These are phyloP conservation scores for Dimorphilus gyrociliatus DNA, from an alignment of 2,888 invertebrate species.

Conservation along the genomic window DNA sequence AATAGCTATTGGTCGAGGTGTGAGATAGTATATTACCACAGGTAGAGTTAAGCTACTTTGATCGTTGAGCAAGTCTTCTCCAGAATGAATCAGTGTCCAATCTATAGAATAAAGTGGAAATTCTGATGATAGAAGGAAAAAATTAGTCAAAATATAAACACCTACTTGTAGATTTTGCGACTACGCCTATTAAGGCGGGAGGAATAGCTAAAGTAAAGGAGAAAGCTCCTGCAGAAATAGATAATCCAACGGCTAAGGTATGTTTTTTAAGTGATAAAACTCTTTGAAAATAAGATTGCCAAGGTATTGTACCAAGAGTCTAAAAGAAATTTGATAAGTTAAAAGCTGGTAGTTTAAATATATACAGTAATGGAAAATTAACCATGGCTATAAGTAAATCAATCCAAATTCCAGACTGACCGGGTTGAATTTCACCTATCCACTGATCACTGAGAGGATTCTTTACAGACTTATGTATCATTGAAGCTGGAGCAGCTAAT, in stretches of 20 bases:
- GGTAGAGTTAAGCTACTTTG: conserved; percentile 16
- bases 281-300: conserved; percentile 33
- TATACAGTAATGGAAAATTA: conserved; percentile 1
- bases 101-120: conserved; percentile 3
- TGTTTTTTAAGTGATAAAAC: conserved; percentile 22
- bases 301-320: conserved; percentile 31
- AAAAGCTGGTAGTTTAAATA: neutral
- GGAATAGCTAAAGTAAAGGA: conserved; percentile 24
- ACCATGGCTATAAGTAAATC: no score
- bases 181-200: conserved; percentile 25
- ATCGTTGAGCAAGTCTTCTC: conserved; percentile 15
- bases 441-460: no score
- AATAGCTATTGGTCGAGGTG: conserved; percentile 18
- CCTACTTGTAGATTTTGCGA: conserved; percentile 18
- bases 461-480: no score
- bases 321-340: conserved; percentile 8
- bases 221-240: conserved; percentile 18
- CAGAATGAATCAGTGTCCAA: conserved; percentile 3
- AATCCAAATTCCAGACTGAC: no score
- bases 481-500: no score
- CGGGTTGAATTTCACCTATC: no score
- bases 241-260: conserved; percentile 20
- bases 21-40: conserved; percentile 19
- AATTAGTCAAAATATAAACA: no score
- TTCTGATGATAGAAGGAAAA: no score